Evolutionary conservation across 2,888 invertebrate genomes (phyloP).

Genomic region (Axea sp.): DNA sequence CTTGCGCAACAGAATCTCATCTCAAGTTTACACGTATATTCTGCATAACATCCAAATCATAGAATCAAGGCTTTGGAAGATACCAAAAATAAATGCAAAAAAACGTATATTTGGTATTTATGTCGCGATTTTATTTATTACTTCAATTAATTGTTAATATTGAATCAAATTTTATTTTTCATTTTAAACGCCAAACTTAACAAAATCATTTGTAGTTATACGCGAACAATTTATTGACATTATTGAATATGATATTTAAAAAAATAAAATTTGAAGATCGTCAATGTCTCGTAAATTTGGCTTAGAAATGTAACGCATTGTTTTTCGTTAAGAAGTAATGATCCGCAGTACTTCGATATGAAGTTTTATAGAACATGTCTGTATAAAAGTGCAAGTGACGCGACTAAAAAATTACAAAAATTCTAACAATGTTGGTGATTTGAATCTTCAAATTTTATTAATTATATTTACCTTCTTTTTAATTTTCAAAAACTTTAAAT

Average conservation of each 20-base stretch:
- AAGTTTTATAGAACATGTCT: constrained; percentile 9
- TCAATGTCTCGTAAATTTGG: constrained; percentile 3
- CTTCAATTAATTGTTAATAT: constrained; percentile 16
- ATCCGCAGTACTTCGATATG: constrained; percentile 1
- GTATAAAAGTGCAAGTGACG: constrained; percentile 7
- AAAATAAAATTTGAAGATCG: constrained; percentile 50
- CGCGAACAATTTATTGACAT: constrained; percentile 39
- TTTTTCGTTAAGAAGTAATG: background rate
- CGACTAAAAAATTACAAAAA: constrained; percentile 18
- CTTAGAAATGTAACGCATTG: background rate
- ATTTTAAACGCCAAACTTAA: constrained; percentile 28
- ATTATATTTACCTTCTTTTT: constrained; percentile 9
- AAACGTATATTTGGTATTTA: constrained; percentile 8
- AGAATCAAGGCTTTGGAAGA: constrained; percentile 9
- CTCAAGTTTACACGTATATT: constrained; percentile 4
- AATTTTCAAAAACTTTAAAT: no score
- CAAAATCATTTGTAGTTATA: constrained; percentile 25
- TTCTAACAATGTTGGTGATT: background rate
- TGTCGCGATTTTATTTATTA: constrained; percentile 18
- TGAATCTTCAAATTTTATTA: constrained; percentile 49
- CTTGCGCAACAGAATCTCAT: constrained; percentile 25
- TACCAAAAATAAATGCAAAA: constrained; percentile 3
- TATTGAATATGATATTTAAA: constrained; percentile 30
- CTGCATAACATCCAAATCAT: background rate
- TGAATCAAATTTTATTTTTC: constrained; percentile 16